Percentiles rank a stretch among this genome's conserved stretches.
These are phyloP conservation scores for Apis florea DNA, from an alignment of 1,140 invertebrate species.

Conservation along the genomic window DNA sequence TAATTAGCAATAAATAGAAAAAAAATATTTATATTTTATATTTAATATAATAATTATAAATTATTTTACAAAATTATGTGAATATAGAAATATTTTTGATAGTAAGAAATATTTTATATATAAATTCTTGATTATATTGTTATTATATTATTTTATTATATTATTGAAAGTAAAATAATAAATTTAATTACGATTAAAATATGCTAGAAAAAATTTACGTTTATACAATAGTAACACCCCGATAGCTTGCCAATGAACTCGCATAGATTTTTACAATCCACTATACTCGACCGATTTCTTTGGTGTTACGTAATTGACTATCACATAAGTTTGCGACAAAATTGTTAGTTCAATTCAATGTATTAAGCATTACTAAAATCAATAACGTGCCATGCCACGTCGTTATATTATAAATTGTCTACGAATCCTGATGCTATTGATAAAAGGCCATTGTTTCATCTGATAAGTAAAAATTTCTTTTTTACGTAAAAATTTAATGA, in stretches of 20 bases:
- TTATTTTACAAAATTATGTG: too few species aligned
- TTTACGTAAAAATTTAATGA: background rate
- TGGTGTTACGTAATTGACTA: slow-evolving; percentile 50
- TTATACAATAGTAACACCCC: background rate
- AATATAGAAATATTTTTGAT: too few species aligned
- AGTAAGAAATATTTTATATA: too few species aligned
- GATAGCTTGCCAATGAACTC: background rate
- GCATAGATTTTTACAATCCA: background rate
- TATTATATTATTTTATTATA: too few species aligned
- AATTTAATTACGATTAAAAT: background rate
- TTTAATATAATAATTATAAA: too few species aligned
- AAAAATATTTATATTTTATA: too few species aligned
- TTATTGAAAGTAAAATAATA: too few species aligned
- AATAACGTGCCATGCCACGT: slow-evolving; percentile 52
- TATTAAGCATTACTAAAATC: slow-evolving; percentile 55
- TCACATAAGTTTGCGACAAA: slow-evolving; percentile 46
- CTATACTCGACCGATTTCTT: background rate
- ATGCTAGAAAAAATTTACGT: too few species aligned
- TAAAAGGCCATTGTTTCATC: slow-evolving; percentile 7
- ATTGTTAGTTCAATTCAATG: slow-evolving; percentile 54
- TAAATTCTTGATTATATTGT: too few species aligned
- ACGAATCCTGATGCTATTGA: slow-evolving; percentile 5
- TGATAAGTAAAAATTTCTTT: background rate
- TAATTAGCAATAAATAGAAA: too few species aligned
- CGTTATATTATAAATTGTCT: slow-evolving; percentile 35